Evolutionary conservation across 2,113 vertebrate genomes (phyloP), one percentile per base, ranked within the genome.

Genomic region (Psephotus haematonotus): DNA sequence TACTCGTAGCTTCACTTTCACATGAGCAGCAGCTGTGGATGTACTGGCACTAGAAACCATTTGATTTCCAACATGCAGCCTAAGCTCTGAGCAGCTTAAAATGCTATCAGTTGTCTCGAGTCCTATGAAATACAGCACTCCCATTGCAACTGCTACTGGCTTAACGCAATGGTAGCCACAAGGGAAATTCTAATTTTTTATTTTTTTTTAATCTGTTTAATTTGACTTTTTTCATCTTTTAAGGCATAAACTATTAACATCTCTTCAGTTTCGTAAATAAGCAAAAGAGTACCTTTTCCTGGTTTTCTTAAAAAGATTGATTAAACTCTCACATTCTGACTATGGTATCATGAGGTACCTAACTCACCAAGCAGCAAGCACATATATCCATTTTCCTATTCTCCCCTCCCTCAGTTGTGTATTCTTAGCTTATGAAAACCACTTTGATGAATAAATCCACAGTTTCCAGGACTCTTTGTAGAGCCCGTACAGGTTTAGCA

Each of bases 41-140:
- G 8, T 18, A 1, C 14, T 29, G 63, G 33, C 44, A 28, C 25
- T 86, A 57, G 63, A 50, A 90, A 22, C 25, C 19, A 16, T 53
- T 72, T 17, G 1, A 4, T 18, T 35, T 31, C 25, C 39, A 27
- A 10, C 4, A 2, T 2, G 41, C 25, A 78, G 49, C 53, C 17
- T 31, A 47, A 75, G 43, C 41, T 80, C 47, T 77, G 68, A 35
- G 71, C 29, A 77, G 44, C 27, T 82, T 43, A 55, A 68, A 91
- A 35, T 11, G n/a, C 20, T 25, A 3, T 19, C 6, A 5, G 44
- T 35, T 9, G 2, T 72, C 29, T 47, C 0, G 2, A 64, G 57
- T 25, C 23, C n/a, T 19, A 1, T 33, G 50, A 41, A 60, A 13
- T n/a, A 16, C 29, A 6, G 62, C 31, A 27, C n/a, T 75, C 16